Evolutionary conservation across 2,797 vertebrate genomes (phyloP), one percentile per base, ranked within the genome.

Genomic region (Labroides dimidiatus): DNA sequence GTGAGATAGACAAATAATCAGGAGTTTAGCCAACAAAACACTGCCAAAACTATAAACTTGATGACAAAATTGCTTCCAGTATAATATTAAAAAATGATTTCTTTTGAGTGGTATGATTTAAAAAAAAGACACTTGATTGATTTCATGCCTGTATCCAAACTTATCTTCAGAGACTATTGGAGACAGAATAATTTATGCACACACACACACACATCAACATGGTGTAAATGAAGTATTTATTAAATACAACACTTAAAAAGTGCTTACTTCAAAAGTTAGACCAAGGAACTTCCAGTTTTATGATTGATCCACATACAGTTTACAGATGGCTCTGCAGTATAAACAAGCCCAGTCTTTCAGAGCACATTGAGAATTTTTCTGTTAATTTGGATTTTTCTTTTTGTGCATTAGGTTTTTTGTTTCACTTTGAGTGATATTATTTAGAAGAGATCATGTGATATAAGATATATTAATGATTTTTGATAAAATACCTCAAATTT

Each of bases 211-310:
- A 24, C 0, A 77, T 4, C 69, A 24, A 61, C 30, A 6, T 66
- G 6, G 59, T 88, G 82, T 77, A 84, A 84, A 88, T 73, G 39
- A 72, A 42, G 73, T 4, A 50, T 93, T 93, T 93, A 93, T 91
- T 91, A 67, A 84, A 92, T 79, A 44, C 84, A 70, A 62, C 81
- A 88, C 76, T 85, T 88, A 58, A 79, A 77, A 85, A 69, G 55
- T 73, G 75, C 72, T 41, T 45, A 23, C n/a, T 41, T 41, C 30
- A 36, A 60, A 45, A 79, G 79, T 88, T 88, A 81, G 78, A 84
- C 47, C 65, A 65, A 69, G 67, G 62, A 66, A 43, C 53, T 52
- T 75, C 53, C 64, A 74, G 73, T 76, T 74, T n/a, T 78, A 49
- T 61, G 65, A 72, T 51, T 42, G 54, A 58, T 33, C 37, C 36